Percentiles rank a stretch among this genome's conserved stretches.
Evolutionary conservation across 2,113 vertebrate genomes (phyloP).

Genomic region (Percopsis transmontana): DNA sequence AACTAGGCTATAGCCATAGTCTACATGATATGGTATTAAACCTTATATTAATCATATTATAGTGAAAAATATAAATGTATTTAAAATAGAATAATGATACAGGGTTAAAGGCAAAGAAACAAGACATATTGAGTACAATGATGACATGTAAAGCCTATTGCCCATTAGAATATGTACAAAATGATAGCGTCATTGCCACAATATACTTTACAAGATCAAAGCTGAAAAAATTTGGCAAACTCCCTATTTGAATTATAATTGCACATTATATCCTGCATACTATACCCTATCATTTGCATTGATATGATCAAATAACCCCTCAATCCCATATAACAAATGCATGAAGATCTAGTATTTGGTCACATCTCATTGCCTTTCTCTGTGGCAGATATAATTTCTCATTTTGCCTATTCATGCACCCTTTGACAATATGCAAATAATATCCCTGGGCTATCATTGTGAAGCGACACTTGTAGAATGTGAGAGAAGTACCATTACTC

Average conservation of each 20-base stretch:
- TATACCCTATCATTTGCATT: constrained; percentile 59
- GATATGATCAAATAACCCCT: constrained; percentile 64
- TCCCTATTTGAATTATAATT: constrained; percentile 54
- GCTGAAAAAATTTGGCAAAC: constrained; percentile 36
- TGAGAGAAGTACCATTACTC: constrained; percentile 32
- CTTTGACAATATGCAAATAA: constrained; percentile 67
- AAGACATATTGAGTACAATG: constrained; percentile 20
- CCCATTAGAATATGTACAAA: background rate
- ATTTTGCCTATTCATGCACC: constrained; percentile 62
- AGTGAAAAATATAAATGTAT: no score
- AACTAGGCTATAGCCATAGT: no score
- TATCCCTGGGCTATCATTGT: constrained; percentile 62
- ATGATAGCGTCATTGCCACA: constrained; percentile 24
- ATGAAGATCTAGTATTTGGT: constrained; percentile 58
- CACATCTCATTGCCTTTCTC: constrained; percentile 68
- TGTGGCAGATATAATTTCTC: constrained; percentile 65
- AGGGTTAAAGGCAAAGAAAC: background rate
- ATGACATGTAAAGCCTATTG: background rate
- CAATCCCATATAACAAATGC: constrained; percentile 58
- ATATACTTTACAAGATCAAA: constrained; percentile 44
- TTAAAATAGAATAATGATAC: no score
- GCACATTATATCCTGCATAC: constrained; percentile 53
- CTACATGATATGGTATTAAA: background rate
- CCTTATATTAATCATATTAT: background rate
- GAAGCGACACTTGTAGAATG: constrained; percentile 45